phyloP scores from a whole-genome alignment of 2,113 vertebrate genomes.

The Pachypanchax playfairii region DNA sequence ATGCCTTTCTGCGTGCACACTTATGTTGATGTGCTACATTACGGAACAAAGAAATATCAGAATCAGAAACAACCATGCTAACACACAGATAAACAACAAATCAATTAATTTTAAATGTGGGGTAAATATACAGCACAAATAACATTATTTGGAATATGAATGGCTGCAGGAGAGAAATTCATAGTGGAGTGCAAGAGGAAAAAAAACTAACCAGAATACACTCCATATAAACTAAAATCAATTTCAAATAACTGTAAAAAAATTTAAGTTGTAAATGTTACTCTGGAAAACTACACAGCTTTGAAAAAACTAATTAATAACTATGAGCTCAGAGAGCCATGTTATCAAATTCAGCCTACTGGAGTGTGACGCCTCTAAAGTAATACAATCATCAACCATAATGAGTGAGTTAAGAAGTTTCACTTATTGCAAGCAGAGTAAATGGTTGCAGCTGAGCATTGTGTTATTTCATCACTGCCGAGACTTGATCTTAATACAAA shows the following conservation, averaged over 20 bases:
- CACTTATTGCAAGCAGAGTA: slow-evolving; percentile 58
- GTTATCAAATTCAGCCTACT: slow-evolving; percentile 60
- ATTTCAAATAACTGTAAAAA: not conserved
- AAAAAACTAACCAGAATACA: slow-evolving; percentile 1
- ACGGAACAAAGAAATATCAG: slow-evolving; percentile 75
- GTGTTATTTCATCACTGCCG: slow-evolving; percentile 63
- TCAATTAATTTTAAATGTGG: slow-evolving; percentile 74
- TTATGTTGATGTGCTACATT: slow-evolving; percentile 73
- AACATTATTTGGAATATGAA: slow-evolving; percentile 39
- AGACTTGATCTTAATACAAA: slow-evolving; percentile 78
- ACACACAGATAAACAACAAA: slow-evolving; percentile 75
- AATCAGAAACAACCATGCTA: slow-evolving; percentile 71
- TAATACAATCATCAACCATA: slow-evolving; percentile 75
- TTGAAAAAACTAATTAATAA: slow-evolving; percentile 57
- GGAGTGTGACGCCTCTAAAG: slow-evolving; percentile 69
- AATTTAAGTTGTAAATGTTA: not conserved
- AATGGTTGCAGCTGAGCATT: slow-evolving; percentile 67
- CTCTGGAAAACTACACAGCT: not conserved
- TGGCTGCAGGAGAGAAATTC: slow-evolving; percentile 25
- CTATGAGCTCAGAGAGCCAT: slow-evolving; percentile 44
- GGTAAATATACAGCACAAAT: slow-evolving; percentile 47
- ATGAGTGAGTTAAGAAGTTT: slow-evolving; percentile 70
- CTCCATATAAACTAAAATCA: not conserved
- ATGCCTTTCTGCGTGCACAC: slow-evolving; percentile 72
- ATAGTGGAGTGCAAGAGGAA: no score